phyloP scores from a whole-genome alignment of 2,797 vertebrate species.

The Dryobates pubescens region DNA sequence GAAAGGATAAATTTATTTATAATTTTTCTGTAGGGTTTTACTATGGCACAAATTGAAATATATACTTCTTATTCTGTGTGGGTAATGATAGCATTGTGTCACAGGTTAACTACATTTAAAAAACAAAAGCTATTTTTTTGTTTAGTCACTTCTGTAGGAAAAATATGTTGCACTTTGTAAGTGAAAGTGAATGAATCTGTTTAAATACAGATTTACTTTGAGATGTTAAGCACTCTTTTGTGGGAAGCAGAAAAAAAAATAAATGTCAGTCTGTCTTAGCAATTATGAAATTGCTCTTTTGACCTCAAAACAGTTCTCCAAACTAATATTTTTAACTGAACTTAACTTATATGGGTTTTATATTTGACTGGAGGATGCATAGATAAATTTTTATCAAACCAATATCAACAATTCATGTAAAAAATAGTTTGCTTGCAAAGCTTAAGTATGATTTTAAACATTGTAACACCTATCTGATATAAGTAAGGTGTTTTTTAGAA shows the following conservation, averaged over 20 bases:
- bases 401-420: neutral
- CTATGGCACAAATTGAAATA: neutral
- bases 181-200: neutral
- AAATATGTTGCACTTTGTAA: neutral
- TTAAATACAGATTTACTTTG: neutral
- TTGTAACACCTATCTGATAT: neutral
- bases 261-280: neutral
- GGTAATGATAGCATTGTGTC: neutral
- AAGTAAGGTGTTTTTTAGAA: neutral
- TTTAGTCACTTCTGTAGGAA: neutral
- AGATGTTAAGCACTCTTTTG: neutral
- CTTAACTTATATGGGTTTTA: neutral
- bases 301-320: neutral
- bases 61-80: neutral
- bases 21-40: neutral
- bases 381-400: neutral
- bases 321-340: neutral
- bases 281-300: neutral
- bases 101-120: neutral
- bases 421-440: neutral
- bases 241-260: neutral
- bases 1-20: neutral
- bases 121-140: fast-evolving
- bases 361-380: neutral
- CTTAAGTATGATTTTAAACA: neutral